phyloP scores from a whole-genome alignment of 2,113 vertebrate genomes.

The Bubo bubo region DNA sequence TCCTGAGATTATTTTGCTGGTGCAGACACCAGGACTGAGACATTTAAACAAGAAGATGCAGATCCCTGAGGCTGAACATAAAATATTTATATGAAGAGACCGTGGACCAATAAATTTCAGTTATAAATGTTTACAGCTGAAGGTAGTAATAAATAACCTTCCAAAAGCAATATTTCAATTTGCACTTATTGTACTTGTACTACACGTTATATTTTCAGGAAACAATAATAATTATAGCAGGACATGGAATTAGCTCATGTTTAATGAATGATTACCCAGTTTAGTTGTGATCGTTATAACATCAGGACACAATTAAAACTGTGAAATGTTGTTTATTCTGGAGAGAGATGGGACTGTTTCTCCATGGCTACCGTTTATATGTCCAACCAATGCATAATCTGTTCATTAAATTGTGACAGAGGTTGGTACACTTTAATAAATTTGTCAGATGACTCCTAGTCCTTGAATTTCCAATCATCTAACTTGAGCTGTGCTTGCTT shows the following conservation, averaged over 20 bases:
- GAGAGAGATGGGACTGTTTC: not conserved
- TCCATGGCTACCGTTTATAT: not conserved
- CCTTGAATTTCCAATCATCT: not conserved
- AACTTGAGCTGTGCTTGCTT: not conserved
- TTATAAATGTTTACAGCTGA: slow-evolving; percentile 77
- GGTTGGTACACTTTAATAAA: not conserved
- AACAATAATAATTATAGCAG: slow-evolving; percentile 73
- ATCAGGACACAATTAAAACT: slow-evolving; percentile 57
- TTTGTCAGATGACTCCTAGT: not conserved
- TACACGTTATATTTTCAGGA: slow-evolving; percentile 69
- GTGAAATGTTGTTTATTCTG: slow-evolving; percentile 53
- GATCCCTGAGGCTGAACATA: slow-evolving; percentile 75
- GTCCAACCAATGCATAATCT: not conserved
- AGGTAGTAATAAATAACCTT: slow-evolving; percentile 78
- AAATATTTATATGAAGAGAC: slow-evolving; percentile 80
- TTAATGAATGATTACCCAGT: slow-evolving; percentile 74
- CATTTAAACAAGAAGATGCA: slow-evolving; percentile 71
- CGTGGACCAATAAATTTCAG: slow-evolving; percentile 75
- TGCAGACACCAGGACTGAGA: slow-evolving; percentile 68
- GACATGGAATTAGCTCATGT: slow-evolving; percentile 69
- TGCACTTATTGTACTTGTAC: slow-evolving; percentile 67
- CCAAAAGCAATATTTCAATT: slow-evolving; percentile 75
- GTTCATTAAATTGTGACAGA: not conserved
- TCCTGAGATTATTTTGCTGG: slow-evolving; percentile 64
- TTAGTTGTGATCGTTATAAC: slow-evolving; percentile 63